Base-by-base conservation (phyloP, 92 coral and sea anemone genomes). In the Heteractis magnifica region DNA sequence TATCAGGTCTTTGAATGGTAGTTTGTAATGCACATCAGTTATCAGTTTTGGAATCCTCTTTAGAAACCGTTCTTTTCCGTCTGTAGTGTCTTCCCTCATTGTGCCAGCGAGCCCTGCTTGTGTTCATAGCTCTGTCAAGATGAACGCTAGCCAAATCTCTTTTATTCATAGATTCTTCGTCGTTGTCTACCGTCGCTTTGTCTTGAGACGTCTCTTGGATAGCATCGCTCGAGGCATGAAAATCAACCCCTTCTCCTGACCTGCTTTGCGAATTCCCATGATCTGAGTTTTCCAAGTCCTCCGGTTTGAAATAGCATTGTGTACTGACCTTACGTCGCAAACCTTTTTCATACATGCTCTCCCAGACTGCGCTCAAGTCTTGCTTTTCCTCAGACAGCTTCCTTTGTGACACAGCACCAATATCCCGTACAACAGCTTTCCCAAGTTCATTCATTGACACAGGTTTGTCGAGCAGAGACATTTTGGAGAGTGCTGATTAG, bases 291-390 rank as follows among this genome's bases (percentile, higher is more conserved):
- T 77, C 88, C 16, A 85, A 64, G 5, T 78, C 85, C 56, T 91
- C 88, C 23, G 91, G 90, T 3, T 90, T 85, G 55, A 82, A 76
- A 18, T 90, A 85, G 73, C 81, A 91, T 59, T 91, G 94, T 1
- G 88, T 74, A 34, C 98, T 93, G 4, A 91, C 94, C 74, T 93
- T 91, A 2, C 98, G 82, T 16, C 87, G 87, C 14, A 93, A 86
- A 16, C 98, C 91, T 83, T 93, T 93, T 80, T 91, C 94, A 77
- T 93, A 93, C 98, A 93, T 87, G 64, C 98, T 93, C 72, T 93
- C 88, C 94, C 95, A 92, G 3, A 93, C 98, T 11, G 98, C 87
- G 41, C 85, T 88, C 10, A 93, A 83, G 41, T 93, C 95, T n/a
- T 74, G 80, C 20, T 87, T 88, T 76, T 91, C 90, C 13, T 86